Evolutionary conservation across 2,888 invertebrate genomes (phyloP), one percentile per base, ranked within the genome.

Genomic region (Taenaris catops): DNA sequence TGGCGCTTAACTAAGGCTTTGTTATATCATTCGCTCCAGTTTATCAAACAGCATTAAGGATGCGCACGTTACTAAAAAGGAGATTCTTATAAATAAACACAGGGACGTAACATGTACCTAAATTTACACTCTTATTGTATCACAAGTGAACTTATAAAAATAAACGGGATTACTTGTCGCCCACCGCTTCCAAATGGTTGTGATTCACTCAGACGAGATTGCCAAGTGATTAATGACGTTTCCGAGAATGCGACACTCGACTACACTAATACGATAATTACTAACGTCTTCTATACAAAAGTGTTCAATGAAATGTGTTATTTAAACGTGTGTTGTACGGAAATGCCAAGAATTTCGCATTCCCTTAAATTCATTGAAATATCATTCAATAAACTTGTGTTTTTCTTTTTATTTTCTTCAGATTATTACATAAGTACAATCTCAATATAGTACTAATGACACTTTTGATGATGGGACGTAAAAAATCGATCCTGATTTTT

Each of bases 101-200:
- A 44, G 38, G 43, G 48, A 45, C 53, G 45, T 43, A 55, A 50
- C 44, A 45, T 54, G 40, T 44, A 24, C 51, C 60, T 71, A 75
- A 64, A 61, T 61, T 63, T 68, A 70, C 55, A 20, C 49, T 55
- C 60, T 63, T 63, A 66, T 73, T 71, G 70, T 69, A 63, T 69
- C 69, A 68, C 61, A 63, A 64, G 50, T 57, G 52, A 55, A 52
- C 56, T 53, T 62, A 38, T 69, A 74, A 72, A 75, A 74, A 74
- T 74, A 76, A 69, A 65, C 57, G 48, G 57, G 59, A 64, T 67
- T 50, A 62, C 55, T 63, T 58, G 54, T 58, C 72, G 74, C 75
- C 76, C 74, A 71, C 73, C 58, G 47, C 45, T 62, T 57, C 46
- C 44, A 39, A 48, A 42, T 46, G 46, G 44, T 34, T 32, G 51